Evolutionary conservation across 2,113 vertebrate species (phyloP).

Genomic region (Pedetes capensis): DNA sequence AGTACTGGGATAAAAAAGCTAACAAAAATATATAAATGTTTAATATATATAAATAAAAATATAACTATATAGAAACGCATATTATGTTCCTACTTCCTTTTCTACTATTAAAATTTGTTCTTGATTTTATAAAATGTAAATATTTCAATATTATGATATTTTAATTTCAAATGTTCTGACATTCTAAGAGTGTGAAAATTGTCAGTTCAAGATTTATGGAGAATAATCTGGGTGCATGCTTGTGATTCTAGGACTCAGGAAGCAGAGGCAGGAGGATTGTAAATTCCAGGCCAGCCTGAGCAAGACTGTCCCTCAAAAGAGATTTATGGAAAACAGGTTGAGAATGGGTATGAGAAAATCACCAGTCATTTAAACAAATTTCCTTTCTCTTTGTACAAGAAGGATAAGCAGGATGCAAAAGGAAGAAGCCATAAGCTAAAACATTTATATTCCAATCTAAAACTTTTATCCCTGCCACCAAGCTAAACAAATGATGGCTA

Average conservation of each 20-base stretch:
- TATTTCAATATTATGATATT: not conserved
- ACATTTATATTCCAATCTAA: not conserved
- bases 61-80: not conserved
- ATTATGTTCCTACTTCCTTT: not conserved
- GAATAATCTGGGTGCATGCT: no score
- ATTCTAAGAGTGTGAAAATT: not conserved
- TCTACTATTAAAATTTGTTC: not conserved
- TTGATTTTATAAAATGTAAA: not conserved
- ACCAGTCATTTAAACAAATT: not conserved
- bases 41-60: not conserved
- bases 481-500: not conserved
- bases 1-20: no score
- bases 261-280: no score
- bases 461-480: not conserved
- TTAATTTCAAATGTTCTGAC: not conserved
- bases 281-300: no score
- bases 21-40: no score
- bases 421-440: not conserved
- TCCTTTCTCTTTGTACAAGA: not conserved
- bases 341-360: not conserved
- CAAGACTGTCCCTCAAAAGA: no score
- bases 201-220: not conserved
- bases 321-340: not conserved
- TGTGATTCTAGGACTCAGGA: no score
- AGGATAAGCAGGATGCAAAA: slow-evolving; percentile 13